Percentiles rank a stretch among this genome's conserved stretches.
phyloP scores from a whole-genome alignment of 2,113 vertebrate genomes.

The Capra hircus region DNA sequence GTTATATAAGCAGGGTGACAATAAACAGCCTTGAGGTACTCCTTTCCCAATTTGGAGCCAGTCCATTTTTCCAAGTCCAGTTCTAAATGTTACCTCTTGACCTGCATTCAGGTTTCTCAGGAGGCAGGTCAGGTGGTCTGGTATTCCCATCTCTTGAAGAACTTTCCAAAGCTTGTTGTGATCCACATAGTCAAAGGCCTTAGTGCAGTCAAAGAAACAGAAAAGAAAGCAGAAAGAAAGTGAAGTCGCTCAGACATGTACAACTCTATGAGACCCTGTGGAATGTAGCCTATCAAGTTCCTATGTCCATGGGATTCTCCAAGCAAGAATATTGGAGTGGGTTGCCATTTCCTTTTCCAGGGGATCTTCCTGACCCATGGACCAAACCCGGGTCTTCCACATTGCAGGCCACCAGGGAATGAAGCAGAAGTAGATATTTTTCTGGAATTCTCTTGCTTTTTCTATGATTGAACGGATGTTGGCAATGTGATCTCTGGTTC shows the following conservation, averaged over 20 bases:
- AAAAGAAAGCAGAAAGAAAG: neutral
- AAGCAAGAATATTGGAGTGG: neutral
- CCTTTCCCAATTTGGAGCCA: neutral
- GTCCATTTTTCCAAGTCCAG: neutral
- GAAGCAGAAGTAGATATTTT: too few species aligned
- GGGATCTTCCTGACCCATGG: neutral
- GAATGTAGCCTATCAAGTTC: neutral
- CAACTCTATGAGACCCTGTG: neutral
- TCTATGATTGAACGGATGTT: too few species aligned
- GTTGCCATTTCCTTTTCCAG: neutral
- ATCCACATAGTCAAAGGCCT: neutral
- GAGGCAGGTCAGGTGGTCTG: neutral
- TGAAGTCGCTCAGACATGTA: neutral
- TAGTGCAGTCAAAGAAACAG: neutral
- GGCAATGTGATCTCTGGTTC: too few species aligned
- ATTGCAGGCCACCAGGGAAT: too few species aligned
- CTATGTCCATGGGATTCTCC: neutral
- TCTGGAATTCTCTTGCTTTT: too few species aligned
- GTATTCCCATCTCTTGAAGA: neutral
- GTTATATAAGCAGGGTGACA: neutral
- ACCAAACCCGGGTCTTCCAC: accelerated
- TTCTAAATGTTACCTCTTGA: neutral
- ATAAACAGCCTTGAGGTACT: neutral
- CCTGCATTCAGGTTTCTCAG: neutral
- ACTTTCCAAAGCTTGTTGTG: neutral